Conservation (phyloP, 2,113 vertebrate genomes). For the Melierax canorus region DNA sequence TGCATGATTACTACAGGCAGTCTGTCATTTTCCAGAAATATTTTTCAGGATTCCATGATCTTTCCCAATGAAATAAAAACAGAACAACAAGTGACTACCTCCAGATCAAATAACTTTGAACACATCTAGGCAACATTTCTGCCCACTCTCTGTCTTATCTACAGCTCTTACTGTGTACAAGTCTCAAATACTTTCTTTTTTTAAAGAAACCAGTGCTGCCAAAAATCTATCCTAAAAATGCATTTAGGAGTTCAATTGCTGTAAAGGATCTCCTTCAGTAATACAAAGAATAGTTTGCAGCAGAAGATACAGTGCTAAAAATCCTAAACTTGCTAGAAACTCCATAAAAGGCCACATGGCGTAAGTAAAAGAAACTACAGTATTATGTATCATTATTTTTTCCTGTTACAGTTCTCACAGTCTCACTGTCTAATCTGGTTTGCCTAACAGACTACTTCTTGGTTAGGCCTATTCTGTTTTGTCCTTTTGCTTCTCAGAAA, state of each 20-base stretch:
- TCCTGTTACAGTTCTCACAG: fast-evolving
- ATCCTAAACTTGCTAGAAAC: background rate
- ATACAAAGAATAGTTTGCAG: background rate
- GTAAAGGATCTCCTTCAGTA: background rate
- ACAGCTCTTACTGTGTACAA: background rate
- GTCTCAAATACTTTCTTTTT: background rate
- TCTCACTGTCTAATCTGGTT: background rate
- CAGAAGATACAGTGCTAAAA: background rate
- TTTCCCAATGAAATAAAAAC: constrained; percentile 40
- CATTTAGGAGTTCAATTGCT: background rate
- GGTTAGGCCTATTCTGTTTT: background rate
- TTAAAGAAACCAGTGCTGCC: background rate
- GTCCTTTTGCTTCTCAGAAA: background rate
- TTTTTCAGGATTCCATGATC: constrained; percentile 40
- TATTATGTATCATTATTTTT: background rate
- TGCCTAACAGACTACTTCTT: background rate
- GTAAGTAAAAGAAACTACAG: background rate
- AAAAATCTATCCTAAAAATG: background rate
- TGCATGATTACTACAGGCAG: background rate
- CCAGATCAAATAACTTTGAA: constrained; percentile 34
- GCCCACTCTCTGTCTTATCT: background rate
- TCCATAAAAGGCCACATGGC: background rate
- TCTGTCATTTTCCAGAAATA: background rate
- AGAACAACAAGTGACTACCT: background rate
- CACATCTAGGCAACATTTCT: background rate